These are phyloP conservation scores for Heliothis virescens DNA, from an alignment of 1,140 invertebrate genomes.

Conservation along the genomic window DNA sequence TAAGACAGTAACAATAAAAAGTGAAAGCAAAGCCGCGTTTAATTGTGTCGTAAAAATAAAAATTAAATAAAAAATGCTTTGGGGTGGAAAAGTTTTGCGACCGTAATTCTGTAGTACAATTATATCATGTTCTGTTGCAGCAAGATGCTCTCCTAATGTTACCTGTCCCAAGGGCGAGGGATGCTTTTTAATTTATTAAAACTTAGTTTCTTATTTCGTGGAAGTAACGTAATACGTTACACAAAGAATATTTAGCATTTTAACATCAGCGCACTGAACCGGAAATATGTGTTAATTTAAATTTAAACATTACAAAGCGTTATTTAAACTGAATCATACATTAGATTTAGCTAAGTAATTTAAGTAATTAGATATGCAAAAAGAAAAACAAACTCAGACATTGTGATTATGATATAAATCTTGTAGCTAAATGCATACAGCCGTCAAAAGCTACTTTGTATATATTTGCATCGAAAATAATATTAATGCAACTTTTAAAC, in stretches of 20 bases:
- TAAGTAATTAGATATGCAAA: slow-evolving; percentile 1
- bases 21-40: slow-evolving; percentile 84
- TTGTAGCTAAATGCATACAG: slow-evolving; percentile 29
- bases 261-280: not conserved
- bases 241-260: slow-evolving; percentile 5
- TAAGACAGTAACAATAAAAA: slow-evolving; percentile 85
- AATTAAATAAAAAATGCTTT: slow-evolving; percentile 85
- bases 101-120: slow-evolving; percentile 79
- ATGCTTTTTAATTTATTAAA: slow-evolving; percentile 48
- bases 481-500: not conserved
- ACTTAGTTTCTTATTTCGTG: slow-evolving; percentile 39
- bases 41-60: slow-evolving; percentile 86
- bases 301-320: slow-evolving; percentile 15
- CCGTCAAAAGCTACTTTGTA: slow-evolving; percentile 13
- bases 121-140: slow-evolving; percentile 76
- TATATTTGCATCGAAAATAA: slow-evolving; percentile 10
- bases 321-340: slow-evolving; percentile 16
- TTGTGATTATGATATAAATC: slow-evolving; percentile 45
- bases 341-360: slow-evolving; percentile 2
- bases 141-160: slow-evolving; percentile 76
- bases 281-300: slow-evolving; percentile 17
- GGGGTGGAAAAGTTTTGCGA: slow-evolving; percentile 81
- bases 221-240: slow-evolving; percentile 29
- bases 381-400: slow-evolving; percentile 23
- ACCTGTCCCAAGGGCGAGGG: slow-evolving; percentile 73